These are phyloP conservation scores for Cecropterus lyciades DNA, from an alignment of 1,140 invertebrate genomes.

Conservation along the genomic window DNA sequence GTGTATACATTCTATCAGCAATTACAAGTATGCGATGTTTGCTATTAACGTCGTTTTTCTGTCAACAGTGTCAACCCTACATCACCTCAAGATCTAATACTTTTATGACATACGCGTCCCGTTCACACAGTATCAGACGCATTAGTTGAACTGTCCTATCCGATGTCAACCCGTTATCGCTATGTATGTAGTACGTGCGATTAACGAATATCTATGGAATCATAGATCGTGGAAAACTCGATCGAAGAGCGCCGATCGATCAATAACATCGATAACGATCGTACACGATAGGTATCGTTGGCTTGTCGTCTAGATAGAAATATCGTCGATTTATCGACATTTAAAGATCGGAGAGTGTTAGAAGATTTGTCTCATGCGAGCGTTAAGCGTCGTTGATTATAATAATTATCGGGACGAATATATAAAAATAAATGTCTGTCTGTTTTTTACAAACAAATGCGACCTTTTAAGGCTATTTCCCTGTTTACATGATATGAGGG, in stretches of 20 bases:
- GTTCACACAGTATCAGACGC: neutral
- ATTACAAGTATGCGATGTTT: no score
- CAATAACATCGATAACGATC: slow-evolving; percentile 46
- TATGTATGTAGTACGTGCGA: slow-evolving; percentile 2
- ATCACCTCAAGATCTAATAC: slow-evolving; percentile 9
- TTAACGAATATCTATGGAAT: slow-evolving; percentile 43
- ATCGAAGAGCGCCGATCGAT: slow-evolving; percentile 42
- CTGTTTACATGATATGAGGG: no score
- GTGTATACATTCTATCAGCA: no score
- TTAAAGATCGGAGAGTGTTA: slow-evolving; percentile 21
- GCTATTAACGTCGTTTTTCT: no score
- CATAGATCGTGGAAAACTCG: slow-evolving; percentile 48
- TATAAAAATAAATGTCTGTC: no score
- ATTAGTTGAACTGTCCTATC: slow-evolving; percentile 1
- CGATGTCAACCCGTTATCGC: slow-evolving; percentile 19
- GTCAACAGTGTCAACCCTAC: slow-evolving; percentile 2
- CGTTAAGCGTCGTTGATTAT: slow-evolving; percentile 14
- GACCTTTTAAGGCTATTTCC: no score
- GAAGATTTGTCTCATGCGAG: slow-evolving; percentile 25
- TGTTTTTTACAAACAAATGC: no score
- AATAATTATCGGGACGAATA: neutral
- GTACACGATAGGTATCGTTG: slow-evolving; percentile 32
- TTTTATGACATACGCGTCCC: slow-evolving; percentile 19
- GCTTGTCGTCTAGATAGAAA: slow-evolving; percentile 35
- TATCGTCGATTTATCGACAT: slow-evolving; percentile 31